Evolutionary conservation across 2,888 invertebrate species (phyloP).

Genomic region (Argynnis bischoffii): DNA sequence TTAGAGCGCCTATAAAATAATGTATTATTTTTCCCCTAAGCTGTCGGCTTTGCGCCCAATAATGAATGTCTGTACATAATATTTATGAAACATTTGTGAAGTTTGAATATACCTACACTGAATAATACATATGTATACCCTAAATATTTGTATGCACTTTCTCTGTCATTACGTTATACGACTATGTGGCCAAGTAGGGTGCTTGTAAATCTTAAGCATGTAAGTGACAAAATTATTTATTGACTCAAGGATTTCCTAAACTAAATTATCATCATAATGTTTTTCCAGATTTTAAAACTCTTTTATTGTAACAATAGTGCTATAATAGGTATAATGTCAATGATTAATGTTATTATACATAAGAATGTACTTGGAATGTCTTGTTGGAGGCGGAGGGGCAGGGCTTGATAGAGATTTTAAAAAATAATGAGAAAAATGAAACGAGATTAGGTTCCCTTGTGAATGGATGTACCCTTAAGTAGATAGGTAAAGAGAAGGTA

Average conservation of each 20-base stretch:
- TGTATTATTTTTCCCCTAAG: neutral
- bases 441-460: slow-evolving; percentile 45
- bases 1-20: neutral
- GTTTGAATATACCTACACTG: neutral
- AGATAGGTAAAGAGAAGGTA: slow-evolving; percentile 71
- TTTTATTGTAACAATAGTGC: slow-evolving; percentile 36
- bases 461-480: slow-evolving; percentile 61
- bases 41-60: neutral
- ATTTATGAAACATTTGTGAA: neutral
- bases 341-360: slow-evolving; percentile 32
- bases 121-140: neutral
- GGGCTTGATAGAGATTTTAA: slow-evolving; percentile 8
- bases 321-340: slow-evolving; percentile 33
- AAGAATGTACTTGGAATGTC: slow-evolving; percentile 26
- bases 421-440: slow-evolving; percentile 31
- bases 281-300: slow-evolving; percentile 16
- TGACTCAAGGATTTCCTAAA: slow-evolving; percentile 3
- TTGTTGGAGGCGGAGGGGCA: slow-evolving; percentile 5
- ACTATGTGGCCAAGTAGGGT: slow-evolving; percentile 36
- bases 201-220: slow-evolving; percentile 32
- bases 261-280: slow-evolving; percentile 5
- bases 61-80: slow-evolving; percentile 2
- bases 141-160: slow-evolving; percentile 6
- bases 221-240: slow-evolving; percentile 31
- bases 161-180: slow-evolving; percentile 17